Conservation (phyloP, 1,140 invertebrate species). For the Ceratitis capitata region DNA sequence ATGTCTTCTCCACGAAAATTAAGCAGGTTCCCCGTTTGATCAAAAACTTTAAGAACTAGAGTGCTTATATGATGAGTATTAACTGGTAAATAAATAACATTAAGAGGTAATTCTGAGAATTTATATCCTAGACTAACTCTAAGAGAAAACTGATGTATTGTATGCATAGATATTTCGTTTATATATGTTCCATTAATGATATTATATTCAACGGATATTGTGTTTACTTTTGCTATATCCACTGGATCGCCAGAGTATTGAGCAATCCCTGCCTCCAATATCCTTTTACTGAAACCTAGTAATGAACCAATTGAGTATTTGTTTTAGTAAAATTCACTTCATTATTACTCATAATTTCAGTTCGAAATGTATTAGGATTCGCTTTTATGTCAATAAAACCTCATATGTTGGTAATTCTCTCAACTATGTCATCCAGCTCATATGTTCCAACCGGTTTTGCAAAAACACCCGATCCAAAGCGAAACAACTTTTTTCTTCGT, state of each 20-base stretch:
- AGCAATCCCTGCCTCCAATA: conserved; percentile 41
- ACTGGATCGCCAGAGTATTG: conserved; percentile 46
- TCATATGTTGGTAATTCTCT: no score
- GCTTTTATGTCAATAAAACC: no score
- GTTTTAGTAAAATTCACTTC: conserved; percentile 34
- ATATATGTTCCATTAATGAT: no score
- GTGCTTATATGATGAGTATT: conserved; percentile 33
- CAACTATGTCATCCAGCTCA: background rate
- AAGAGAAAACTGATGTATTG: no score
- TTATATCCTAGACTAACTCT: conserved; percentile 50
- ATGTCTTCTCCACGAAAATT: background rate
- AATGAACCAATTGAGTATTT: no score
- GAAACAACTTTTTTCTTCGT: conserved; percentile 58
- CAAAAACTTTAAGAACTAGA: conserved; percentile 12
- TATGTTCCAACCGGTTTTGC: conserved; percentile 46
- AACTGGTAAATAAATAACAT: conserved; percentile 59
- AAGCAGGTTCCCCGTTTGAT: background rate
- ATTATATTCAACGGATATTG: no score
- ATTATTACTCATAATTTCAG: background rate
- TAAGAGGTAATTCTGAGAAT: conserved; percentile 51
- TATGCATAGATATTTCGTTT: no score
- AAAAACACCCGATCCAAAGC: conserved; percentile 54
- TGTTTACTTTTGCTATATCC: conserved; percentile 50
- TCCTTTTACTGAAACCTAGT: no score
- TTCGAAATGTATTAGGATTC: no score